These are phyloP conservation scores for Helicolenus hilgendorfi DNA, from an alignment of 2,797 vertebrate genomes.

Conservation along the genomic window DNA sequence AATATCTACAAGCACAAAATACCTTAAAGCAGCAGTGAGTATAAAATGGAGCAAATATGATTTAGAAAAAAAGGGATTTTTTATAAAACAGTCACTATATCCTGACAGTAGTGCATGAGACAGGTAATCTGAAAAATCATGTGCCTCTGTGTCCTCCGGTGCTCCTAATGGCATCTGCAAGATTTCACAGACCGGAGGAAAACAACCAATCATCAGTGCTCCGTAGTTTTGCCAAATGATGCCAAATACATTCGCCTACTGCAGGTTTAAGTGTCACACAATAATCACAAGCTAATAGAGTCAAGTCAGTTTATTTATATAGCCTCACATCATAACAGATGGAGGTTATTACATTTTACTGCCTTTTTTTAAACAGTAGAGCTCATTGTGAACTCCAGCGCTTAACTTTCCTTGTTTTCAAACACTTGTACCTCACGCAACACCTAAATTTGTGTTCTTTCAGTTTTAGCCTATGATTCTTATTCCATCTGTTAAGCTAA, in stretches of 20 bases:
- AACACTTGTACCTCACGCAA: background rate
- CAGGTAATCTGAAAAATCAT: too few relatives aligned
- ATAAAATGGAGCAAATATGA: too few relatives aligned
- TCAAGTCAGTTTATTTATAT: accelerated
- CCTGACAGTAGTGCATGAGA: too few relatives aligned
- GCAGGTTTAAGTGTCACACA: background rate
- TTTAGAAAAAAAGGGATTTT: too few relatives aligned
- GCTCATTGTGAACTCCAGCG: background rate
- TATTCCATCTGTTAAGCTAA: background rate
- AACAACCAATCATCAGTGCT: background rate
- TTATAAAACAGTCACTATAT: too few relatives aligned
- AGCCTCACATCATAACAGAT: accelerated
- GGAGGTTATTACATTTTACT: background rate
- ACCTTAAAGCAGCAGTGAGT: too few relatives aligned
- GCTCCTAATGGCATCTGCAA: too few relatives aligned
- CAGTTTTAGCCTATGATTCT: background rate
- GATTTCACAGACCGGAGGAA: too few relatives aligned
- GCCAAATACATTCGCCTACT: too few relatives aligned
- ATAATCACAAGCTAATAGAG: background rate
- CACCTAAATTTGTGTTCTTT: background rate
- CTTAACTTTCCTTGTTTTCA: background rate
- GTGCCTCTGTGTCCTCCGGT: too few relatives aligned
- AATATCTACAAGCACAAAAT: background rate
- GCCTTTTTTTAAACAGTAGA: background rate
- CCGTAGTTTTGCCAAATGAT: too few relatives aligned